Evolutionary conservation across 2,888 invertebrate genomes (phyloP).

Genomic region (Halictus quadricinctus): DNA sequence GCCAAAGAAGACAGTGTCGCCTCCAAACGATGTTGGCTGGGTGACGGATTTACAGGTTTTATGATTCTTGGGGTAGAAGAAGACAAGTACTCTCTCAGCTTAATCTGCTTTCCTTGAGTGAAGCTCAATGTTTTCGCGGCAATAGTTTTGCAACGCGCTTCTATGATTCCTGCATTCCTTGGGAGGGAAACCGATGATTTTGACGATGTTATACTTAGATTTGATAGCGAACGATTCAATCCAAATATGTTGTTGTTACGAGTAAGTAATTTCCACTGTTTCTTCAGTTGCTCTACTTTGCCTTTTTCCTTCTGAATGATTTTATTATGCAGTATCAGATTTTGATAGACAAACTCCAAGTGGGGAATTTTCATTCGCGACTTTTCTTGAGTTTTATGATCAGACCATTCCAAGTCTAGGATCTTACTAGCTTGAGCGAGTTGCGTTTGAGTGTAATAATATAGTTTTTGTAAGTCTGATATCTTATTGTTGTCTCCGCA

Average conservation of each 20-base stretch:
- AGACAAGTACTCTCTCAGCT: constrained; percentile 73
- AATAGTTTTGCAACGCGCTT: constrained; percentile 76
- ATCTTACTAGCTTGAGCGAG: constrained; percentile 88
- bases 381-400: constrained; percentile 75
- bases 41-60: constrained; percentile 75
- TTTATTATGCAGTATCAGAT: constrained; percentile 89
- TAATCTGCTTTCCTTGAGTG: constrained; percentile 73
- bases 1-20: constrained; percentile 77
- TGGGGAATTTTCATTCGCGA: constrained; percentile 86
- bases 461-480: constrained; percentile 87
- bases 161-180: constrained; percentile 73
- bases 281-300: constrained; percentile 69
- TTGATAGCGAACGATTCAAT: constrained; percentile 75
- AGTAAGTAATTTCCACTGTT: constrained; percentile 71
- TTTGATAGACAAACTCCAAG: constrained; percentile 91
- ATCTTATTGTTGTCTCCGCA: constrained; percentile 88
- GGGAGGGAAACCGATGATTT: constrained; percentile 52
- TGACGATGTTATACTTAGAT: constrained; percentile 69
- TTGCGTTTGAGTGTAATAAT: constrained; percentile 90
- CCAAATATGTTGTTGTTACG: constrained; percentile 65
- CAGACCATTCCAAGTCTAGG: constrained; percentile 91
- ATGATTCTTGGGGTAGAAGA: constrained; percentile 73
- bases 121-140: constrained; percentile 74
- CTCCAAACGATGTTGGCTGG: constrained; percentile 77
- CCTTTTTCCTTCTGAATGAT: constrained; percentile 85